phyloP scores from a whole-genome alignment of 1,140 invertebrate species.

The Leptinotarsa defecta region DNA sequence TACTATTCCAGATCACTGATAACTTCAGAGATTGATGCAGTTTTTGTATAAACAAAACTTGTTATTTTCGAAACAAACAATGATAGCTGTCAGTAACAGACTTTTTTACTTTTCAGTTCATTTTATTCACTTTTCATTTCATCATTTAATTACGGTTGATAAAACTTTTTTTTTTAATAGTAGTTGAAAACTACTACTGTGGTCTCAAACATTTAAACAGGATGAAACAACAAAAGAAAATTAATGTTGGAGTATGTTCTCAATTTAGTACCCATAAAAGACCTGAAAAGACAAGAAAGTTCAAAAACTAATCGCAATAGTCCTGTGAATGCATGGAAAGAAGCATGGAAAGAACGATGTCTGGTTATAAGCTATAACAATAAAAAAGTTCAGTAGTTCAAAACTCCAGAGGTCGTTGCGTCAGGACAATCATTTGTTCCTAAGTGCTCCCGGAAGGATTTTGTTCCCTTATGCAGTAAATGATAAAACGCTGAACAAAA shows the following conservation, averaged over 20 bases:
- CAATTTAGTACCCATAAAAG: background rate
- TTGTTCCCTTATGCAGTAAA: background rate
- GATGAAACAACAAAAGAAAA: background rate
- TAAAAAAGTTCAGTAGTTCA: conserved; percentile 44
- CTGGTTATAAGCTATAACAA: conserved; percentile 33
- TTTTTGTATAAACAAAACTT: too few species aligned
- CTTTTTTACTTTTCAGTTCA: too few species aligned
- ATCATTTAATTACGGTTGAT: too few species aligned
- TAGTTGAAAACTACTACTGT: too few species aligned
- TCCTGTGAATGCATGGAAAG: background rate
- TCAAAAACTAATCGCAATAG: background rate
- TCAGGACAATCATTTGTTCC: background rate
- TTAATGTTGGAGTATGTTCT: background rate
- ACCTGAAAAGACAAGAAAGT: background rate
- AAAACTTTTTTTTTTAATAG: too few species aligned
- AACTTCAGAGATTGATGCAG: too few species aligned
- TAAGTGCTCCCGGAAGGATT: background rate
- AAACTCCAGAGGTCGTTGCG: conserved; percentile 29
- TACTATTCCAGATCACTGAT: too few species aligned
- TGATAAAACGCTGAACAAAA: too few species aligned
- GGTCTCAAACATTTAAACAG: too few species aligned
- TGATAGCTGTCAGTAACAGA: too few species aligned
- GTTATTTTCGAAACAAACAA: too few species aligned
- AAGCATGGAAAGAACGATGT: background rate
- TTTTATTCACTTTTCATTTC: too few species aligned